Conservation (phyloP, 2,113 vertebrate genomes). For the Alaudala cheleensis region DNA sequence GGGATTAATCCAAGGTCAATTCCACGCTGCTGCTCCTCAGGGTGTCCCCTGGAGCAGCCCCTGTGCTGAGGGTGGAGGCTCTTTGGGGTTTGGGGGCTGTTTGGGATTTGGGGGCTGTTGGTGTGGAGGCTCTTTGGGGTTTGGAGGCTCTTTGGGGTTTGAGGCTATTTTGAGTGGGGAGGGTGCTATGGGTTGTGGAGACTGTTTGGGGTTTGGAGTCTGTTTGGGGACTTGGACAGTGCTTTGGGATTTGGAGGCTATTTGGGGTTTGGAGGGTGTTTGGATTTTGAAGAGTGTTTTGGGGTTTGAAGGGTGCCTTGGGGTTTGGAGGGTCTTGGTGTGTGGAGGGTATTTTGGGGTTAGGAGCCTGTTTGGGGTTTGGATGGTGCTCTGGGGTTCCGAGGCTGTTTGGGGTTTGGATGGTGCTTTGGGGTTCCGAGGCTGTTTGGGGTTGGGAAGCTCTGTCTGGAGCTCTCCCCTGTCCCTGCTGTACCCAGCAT, state of each 20-base stretch:
- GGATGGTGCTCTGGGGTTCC: neutral
- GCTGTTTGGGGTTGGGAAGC: neutral
- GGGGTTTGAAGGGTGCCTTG: neutral
- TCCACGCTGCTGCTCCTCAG: rapidly evolving
- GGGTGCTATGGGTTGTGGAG: rapidly evolving
- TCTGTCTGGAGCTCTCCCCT: neutral
- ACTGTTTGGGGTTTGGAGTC: neutral
- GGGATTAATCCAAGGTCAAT: neutral
- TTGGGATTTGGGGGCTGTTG: neutral
- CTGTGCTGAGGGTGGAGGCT: neutral
- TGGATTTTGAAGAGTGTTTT: neutral
- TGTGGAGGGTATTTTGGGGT: too few species aligned
- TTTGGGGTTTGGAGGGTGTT: neutral
- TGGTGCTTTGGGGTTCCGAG: neutral
- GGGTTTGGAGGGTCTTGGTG: rapidly evolving
- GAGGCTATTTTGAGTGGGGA: too few species aligned
- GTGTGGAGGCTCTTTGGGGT: rapidly evolving
- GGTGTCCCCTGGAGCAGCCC: neutral
- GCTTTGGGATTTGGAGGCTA: rapidly evolving
- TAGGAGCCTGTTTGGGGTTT: neutral
- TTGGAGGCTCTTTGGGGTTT: rapidly evolving
- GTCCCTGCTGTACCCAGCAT: conserved; percentile 40
- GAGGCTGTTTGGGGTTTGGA: neutral
- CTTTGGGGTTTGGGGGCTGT: neutral
- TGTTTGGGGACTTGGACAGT: too few species aligned